Evolutionary conservation across 2,797 vertebrate species (phyloP), one percentile per base, ranked within the genome.

Genomic region (Melopsittacus undulatus): DNA sequence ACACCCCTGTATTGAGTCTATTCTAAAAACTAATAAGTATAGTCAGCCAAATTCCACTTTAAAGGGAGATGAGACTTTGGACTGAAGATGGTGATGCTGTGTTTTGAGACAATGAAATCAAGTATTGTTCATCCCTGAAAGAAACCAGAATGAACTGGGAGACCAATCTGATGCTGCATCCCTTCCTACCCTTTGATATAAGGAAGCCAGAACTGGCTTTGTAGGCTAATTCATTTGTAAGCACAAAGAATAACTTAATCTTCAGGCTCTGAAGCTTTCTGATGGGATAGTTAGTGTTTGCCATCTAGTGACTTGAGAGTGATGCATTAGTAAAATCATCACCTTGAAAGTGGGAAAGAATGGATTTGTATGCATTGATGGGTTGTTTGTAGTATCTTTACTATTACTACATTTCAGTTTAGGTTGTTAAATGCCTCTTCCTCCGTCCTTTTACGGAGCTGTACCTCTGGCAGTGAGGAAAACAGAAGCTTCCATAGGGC

Each of bases 401-500:
- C 74, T 36, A 2, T 23, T n/a, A 11, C 22, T 30, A 0, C 36
- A 7, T 75, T 64, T 84, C 2, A 1, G 8, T 59, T 86, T 52
- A 17, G 54, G 36, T 38, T 45, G 10, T 29, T 32, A 87, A 54
- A 43, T 24, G 45, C 51, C 30, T 16, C 4, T 46, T 93, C 21
- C 86, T 49, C 61, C 56, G 26, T 77, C 43, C 24, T 76, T 90
- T 74, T 54, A 24, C n/a, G 62, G 40, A n/a, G 75, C 45, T 43
- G 85, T 90, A 83, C 69, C 82, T 88, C 90, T 88, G 83, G 87
- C 59, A 18, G 73, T 0, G 10, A 96, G 94, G 95, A 86, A 78
- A 69, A 86, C 32, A 94, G 96, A 83, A 93, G 93, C 95, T 96
- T 95, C 57, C 93, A 62, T 26, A 32, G 96, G 95, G 97, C 94